Conservation (phyloP, 2,888 invertebrate species). For the Metopia argyrocephala region DNA sequence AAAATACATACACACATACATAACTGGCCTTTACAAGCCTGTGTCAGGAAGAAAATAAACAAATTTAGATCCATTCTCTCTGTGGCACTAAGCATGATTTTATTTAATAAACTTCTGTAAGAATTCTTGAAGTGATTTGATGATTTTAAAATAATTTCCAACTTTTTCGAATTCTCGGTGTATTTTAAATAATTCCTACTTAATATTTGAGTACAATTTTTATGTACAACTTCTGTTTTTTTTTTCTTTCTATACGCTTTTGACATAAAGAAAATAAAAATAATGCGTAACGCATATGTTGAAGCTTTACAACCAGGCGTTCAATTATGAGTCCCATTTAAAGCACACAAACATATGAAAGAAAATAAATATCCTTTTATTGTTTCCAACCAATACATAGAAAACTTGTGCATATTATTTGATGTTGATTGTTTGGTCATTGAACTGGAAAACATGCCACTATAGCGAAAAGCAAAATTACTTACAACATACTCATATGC, state of each 20-base stretch:
- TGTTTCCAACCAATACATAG: conserved; percentile 51
- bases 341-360: conserved; percentile 33
- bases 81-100: too few relatives aligned
- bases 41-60: too few relatives aligned
- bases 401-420: conserved; percentile 27
- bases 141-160: too few relatives aligned
- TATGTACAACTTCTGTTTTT: conserved; percentile 3
- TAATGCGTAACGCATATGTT: conserved; percentile 63
- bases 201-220: background rate
- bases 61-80: too few relatives aligned
- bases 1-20: too few relatives aligned
- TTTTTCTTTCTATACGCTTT: conserved; percentile 4
- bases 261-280: conserved; percentile 34
- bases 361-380: conserved; percentile 52
- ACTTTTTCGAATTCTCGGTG: conserved; percentile 24
- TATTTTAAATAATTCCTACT: conserved; percentile 19
- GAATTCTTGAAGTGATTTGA: too few relatives aligned
- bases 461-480: conserved; percentile 33
- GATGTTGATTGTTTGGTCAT: conserved; percentile 63
- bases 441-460: conserved; percentile 67
- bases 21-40: too few relatives aligned
- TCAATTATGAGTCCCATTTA: conserved; percentile 51
- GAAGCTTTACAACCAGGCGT: conserved; percentile 57
- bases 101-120: too few relatives aligned
- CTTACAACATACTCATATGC: conserved; percentile 23